Evolutionary conservation across 2,797 vertebrate genomes (phyloP), one percentile per base, ranked within the genome.

Genomic region (Ataeniobius toweri): DNA sequence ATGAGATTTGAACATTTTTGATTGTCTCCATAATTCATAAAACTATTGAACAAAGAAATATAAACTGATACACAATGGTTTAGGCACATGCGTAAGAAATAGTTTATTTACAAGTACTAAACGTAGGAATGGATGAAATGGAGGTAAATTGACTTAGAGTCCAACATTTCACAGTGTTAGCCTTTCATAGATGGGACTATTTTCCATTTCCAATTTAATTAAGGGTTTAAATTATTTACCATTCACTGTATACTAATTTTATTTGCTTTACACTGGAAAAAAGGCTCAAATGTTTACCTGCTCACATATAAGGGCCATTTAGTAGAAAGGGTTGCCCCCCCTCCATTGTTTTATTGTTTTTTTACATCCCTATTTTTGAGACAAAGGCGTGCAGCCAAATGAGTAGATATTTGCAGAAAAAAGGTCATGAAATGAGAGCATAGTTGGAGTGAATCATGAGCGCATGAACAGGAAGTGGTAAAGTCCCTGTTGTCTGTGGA

Each of bases 381-480:
- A 6, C 36, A 74, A 18, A 26, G 48, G 26, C 24, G 20, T 44
- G 16, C 2, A 20, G 6, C 58, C 58, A 48, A 24, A 9, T 70
- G n/a, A 76, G 58, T 73, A 74, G 67, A 77, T 83, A 61, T 77
- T 74, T 76, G 6, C 46, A 71, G 20, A 36, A 31, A 77, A 36
- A 71, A 74, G 61, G 70, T 78, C 13, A 53, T 1, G 0, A 74
- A 79, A 63, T 6, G 6, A 68, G 46, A 81, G 39, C 16, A 2
- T 71, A 26, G 67, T 51, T 75, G 71, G 22, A 65, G 55, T 84
- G 85, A 90, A 70, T 90, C 80, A 90, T 71, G 10, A 58, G 13
- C 0, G 20, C 41, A 3, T 59, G 68, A 73, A 85, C 71, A 73
- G 89, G 87, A 93, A 89, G 83, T 79, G 58, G 22, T 77, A 0